Percentiles rank a stretch among this genome's conserved stretches.
These are phyloP conservation scores for Eumacrocentrus americanus DNA, from an alignment of 2,888 invertebrate species.

Conservation along the genomic window DNA sequence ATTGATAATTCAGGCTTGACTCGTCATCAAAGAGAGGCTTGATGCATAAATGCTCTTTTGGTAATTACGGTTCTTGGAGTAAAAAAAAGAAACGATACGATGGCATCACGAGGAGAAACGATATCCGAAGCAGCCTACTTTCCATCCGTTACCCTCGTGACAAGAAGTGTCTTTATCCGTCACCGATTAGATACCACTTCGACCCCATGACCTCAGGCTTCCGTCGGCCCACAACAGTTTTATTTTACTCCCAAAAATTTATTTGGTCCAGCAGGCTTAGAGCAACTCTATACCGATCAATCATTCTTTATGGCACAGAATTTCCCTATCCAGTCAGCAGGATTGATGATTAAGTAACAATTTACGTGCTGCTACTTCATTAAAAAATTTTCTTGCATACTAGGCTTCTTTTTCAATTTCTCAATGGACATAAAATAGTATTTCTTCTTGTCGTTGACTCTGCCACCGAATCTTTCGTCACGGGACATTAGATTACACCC, in stretches of 20 bases:
- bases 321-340: too few relatives aligned
- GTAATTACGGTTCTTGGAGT: neutral
- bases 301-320: too few relatives aligned
- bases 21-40: neutral
- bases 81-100: constrained; percentile 11
- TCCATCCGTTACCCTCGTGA: constrained; percentile 49
- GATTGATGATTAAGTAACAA: too few relatives aligned
- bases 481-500: neutral
- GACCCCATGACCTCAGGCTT: constrained; percentile 54
- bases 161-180: constrained; percentile 50
- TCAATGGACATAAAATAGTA: too few relatives aligned
- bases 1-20: too few relatives aligned
- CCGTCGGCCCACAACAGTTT: constrained; percentile 46
- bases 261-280: constrained; percentile 34
- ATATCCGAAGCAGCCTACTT: constrained; percentile 43
- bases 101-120: constrained; percentile 27
- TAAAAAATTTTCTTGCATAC: too few relatives aligned
- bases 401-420: too few relatives aligned
- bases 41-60: too few relatives aligned
- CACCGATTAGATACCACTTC: constrained; percentile 53
- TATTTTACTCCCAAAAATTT: constrained; percentile 45
- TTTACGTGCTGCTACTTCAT: too few relatives aligned
- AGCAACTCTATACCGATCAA: too few relatives aligned
- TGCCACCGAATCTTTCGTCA: constrained; percentile 10
- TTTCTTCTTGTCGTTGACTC: neutral